Conservation (phyloP, 1,140 invertebrate species). For the Stratiolaelaps scimitus region DNA sequence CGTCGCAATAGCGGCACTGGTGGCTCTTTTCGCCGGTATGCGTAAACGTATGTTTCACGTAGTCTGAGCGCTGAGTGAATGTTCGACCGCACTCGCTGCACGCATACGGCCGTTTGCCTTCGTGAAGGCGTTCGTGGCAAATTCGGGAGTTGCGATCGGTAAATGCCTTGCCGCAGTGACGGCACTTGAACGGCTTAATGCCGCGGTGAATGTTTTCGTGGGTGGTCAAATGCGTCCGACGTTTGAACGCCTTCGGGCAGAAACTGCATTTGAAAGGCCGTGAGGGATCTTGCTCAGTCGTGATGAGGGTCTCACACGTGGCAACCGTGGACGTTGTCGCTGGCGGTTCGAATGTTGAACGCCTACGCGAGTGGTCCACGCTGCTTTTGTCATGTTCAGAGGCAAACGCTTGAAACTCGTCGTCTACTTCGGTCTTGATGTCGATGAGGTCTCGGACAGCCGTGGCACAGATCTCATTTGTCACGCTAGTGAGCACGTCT, state of each 20-base stretch:
- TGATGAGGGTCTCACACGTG: too few relatives aligned
- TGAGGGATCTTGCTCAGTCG: too few relatives aligned
- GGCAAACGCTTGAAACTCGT: too few relatives aligned
- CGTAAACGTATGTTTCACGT: constrained; percentile 37
- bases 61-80: constrained; percentile 33
- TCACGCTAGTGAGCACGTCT: too few relatives aligned
- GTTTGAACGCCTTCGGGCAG: constrained; percentile 27
- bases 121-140: constrained; percentile 47
- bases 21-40: constrained; percentile 36
- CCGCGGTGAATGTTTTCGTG: constrained; percentile 30
- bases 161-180: constrained; percentile 5
- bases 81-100: constrained; percentile 34
- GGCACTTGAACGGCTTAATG: constrained; percentile 24
- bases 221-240: constrained; percentile 27
- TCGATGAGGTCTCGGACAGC: too few relatives aligned
- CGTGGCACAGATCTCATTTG: too few relatives aligned
- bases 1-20: constrained; percentile 32
- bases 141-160: constrained; percentile 52
- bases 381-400: too few relatives aligned
- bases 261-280: too few relatives aligned
- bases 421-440: too few relatives aligned
- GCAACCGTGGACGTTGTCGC: too few relatives aligned
- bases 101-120: constrained; percentile 33
- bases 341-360: too few relatives aligned
- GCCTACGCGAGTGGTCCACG: too few relatives aligned